Evolutionary conservation across 1,140 invertebrate genomes (phyloP), one percentile per base, ranked within the genome.

Genomic region (Lucilia cuprina): DNA sequence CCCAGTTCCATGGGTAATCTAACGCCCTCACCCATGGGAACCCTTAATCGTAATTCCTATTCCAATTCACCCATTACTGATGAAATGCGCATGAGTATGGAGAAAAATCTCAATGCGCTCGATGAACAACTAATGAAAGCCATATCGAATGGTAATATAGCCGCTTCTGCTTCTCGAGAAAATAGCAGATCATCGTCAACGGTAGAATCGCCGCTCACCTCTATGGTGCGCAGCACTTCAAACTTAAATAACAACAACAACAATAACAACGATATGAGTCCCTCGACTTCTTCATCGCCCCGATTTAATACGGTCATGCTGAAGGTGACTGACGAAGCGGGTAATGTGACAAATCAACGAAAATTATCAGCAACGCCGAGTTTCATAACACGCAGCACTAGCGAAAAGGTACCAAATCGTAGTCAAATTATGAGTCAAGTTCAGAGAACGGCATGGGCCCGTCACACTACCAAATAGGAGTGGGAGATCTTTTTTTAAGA

Each of bases 341-440:
- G 90, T 0, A 91, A 91, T 82, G 83, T 87, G 5, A 87, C 85
- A 8, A 88, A 87, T 83, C 89, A 91, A 70, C 83, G 89, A 4
- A 91, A 91, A 83, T 85, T 91, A 0, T 91, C 90, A 82, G 91
- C 88, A 83, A 91, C 88, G 83, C 91, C 88, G 84, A 91, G 88
- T 78, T 91, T 95, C 17, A 96, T 97, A 78, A 96, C 95, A 0
- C 93, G 96, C 74, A 95, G 95, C 8, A 96, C 96, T 4, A 96
- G 96, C 91, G 96, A 97, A 85, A 95, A 96, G 90, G 94, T 97
- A 74, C 95, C 96, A 2, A 95, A 96, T 86, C 93, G 95, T 60
- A 96, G 94, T 88, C 96, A 97, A 88, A 92, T 96, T 86, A 96
- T 97, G 95, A 94, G 94, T n/a, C 95, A 96, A 87, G 93, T 97